These are phyloP conservation scores for Paelopatides confundens DNA, from an alignment of 53 echinoderm and acorn worm species.

Conservation along the genomic window DNA sequence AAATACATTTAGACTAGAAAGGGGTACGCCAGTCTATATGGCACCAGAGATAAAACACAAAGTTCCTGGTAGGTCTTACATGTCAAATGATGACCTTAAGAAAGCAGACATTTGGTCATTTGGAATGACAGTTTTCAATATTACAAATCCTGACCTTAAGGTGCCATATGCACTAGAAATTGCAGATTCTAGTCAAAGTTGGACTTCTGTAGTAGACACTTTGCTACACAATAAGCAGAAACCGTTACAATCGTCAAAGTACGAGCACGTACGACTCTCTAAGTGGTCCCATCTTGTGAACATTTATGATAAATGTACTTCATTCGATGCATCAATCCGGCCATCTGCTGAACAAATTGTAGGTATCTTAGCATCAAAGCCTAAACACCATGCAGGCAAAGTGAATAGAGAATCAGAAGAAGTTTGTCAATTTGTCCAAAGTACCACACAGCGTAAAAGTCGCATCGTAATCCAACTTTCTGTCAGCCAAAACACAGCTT, in stretches of 20 bases:
- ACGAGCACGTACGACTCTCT: background rate
- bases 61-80: too few species aligned
- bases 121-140: background rate
- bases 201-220: slow-evolving; percentile 1
- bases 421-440: background rate
- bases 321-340: background rate
- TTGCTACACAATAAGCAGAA: background rate
- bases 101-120: slow-evolving; percentile 10
- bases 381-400: background rate
- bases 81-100: too few species aligned
- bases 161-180: background rate
- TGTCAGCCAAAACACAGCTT: background rate
- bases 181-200: background rate
- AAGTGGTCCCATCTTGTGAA: background rate
- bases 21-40: too few species aligned
- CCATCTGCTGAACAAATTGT: background rate
- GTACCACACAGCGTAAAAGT: background rate
- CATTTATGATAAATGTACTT: background rate
- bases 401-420: background rate
- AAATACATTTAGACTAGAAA: too few species aligned
- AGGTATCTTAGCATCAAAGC: background rate
- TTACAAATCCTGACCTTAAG: background rate
- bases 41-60: too few species aligned
- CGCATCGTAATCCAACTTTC: background rate
- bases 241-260: slow-evolving; percentile 3